These are phyloP conservation scores for Eustalomyia histrio DNA, from an alignment of 2,888 invertebrate species.

Conservation along the genomic window DNA sequence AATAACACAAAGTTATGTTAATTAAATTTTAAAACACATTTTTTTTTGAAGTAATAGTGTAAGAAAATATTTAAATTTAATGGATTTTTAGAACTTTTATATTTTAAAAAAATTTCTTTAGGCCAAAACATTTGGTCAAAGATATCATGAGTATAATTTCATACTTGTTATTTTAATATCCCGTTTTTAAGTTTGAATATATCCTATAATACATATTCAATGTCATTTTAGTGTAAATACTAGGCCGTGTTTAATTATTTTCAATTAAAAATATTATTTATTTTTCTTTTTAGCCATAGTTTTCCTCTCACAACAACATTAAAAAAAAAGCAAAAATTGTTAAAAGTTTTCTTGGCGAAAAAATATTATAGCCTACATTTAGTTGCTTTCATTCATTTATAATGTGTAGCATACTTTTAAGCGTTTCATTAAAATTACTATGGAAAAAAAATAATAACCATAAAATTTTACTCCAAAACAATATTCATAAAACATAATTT, in stretches of 20 bases:
- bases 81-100: no score
- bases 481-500: slow-evolving; percentile 41
- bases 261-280: background rate
- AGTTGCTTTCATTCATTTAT: slow-evolving; percentile 20
- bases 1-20: no score
- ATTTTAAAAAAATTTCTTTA: no score
- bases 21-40: no score
- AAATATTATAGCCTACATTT: slow-evolving; percentile 44
- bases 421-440: slow-evolving; percentile 49
- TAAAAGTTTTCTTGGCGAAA: slow-evolving; percentile 5
- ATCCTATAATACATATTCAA: background rate
- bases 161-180: no score
- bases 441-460: slow-evolving; percentile 4
- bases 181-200: no score
- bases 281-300: background rate
- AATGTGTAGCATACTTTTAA: slow-evolving; percentile 55
- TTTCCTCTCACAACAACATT: background rate
- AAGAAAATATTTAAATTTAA: no score
- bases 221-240: background rate
- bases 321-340: background rate
- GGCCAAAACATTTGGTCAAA: no score
- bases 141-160: no score
- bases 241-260: background rate
- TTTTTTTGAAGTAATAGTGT: no score
- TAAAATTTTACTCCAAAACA: slow-evolving; percentile 27